phyloP scores from a whole-genome alignment of 2,888 invertebrate genomes.

The Philopedon plagiatum region DNA sequence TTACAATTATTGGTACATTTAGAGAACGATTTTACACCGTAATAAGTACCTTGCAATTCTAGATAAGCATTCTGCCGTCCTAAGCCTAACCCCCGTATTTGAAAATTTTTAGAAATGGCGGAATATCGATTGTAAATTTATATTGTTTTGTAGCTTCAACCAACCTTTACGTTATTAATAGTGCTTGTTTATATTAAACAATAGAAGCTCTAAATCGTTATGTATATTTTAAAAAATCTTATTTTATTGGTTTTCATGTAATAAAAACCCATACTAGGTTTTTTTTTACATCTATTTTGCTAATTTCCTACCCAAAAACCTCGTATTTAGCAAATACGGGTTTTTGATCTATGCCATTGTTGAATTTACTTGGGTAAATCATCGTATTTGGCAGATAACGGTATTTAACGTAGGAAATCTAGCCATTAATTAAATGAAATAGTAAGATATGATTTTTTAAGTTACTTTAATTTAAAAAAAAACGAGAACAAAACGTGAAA shows the following conservation, averaged over 20 bases:
- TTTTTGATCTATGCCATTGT: conserved; percentile 7
- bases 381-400: conserved; percentile 2
- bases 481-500: conserved; percentile 1
- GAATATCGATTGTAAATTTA: not conserved
- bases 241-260: not conserved
- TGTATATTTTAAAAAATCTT: not conserved
- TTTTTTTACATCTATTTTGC: conserved; percentile 17
- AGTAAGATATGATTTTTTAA: conserved; percentile 23
- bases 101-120: not conserved
- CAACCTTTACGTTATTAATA: not conserved
- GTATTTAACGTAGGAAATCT: conserved; percentile 23
- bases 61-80: not conserved
- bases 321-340: conserved; percentile 20
- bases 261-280: conserved; percentile 9
- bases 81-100: not conserved
- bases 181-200: not conserved
- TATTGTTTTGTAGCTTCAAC: not conserved
- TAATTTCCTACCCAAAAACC: conserved; percentile 6
- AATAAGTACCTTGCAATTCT: conserved; percentile 19
- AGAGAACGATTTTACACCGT: conserved; percentile 14
- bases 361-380: conserved; percentile 9
- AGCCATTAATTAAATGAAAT: conserved; percentile 3
- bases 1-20: conserved; percentile 2
- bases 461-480: conserved; percentile 17
- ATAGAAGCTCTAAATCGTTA: not conserved